Evolutionary conservation across 2,888 invertebrate species (phyloP).

Genomic region (Sarcophaga carnaria): DNA sequence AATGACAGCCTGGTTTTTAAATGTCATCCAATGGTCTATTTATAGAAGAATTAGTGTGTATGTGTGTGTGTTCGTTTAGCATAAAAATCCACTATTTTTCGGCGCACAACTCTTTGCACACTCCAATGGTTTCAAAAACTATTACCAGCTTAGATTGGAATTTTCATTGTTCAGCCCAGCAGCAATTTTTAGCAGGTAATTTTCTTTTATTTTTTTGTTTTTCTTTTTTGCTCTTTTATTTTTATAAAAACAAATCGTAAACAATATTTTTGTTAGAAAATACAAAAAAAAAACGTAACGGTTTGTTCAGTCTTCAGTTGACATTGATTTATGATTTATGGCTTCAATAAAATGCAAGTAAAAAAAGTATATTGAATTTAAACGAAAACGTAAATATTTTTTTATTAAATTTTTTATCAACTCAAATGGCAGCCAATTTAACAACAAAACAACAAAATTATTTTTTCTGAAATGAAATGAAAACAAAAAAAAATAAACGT

Average conservation of each 20-base stretch:
- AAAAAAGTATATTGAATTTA: not conserved
- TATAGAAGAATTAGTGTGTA: not conserved
- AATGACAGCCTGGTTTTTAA: too few species aligned
- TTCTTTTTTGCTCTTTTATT: too few species aligned
- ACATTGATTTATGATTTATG: constrained; percentile 52
- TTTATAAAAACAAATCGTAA: too few species aligned
- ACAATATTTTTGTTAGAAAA: not conserved
- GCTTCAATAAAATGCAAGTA: constrained; percentile 30
- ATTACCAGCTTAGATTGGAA: constrained; percentile 43
- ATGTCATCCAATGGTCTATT: too few species aligned
- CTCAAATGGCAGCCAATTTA: too few species aligned
- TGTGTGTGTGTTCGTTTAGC: not conserved
- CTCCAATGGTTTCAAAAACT: constrained; percentile 63
- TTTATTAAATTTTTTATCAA: not conserved
- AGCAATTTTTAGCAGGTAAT: too few species aligned
- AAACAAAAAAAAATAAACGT: constrained; percentile 9
- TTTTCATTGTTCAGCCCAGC: not conserved
- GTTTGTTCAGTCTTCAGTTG: not conserved
- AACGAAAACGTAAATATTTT: constrained; percentile 4
- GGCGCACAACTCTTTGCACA: constrained; percentile 53
- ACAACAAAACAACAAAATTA: not conserved
- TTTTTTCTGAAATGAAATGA: not conserved
- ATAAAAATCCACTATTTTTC: constrained; percentile 23
- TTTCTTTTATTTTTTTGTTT: too few species aligned
- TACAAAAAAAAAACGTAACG: not conserved